Evolutionary conservation across 2,113 vertebrate genomes (phyloP).

Genomic region (Psilopsiagon aymara): DNA sequence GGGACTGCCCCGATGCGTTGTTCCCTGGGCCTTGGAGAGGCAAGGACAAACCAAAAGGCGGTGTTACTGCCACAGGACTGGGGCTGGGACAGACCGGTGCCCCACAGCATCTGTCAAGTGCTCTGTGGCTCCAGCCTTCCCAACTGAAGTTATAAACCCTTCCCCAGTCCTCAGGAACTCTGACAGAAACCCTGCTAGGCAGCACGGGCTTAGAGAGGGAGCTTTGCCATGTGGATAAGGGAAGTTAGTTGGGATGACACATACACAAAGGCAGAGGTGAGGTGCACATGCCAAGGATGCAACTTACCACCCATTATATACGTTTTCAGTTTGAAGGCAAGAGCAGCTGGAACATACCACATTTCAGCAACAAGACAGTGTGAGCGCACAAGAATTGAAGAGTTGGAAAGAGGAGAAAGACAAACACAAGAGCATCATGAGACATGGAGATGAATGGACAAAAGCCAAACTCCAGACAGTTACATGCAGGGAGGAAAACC

Average conservation of each 20-base stretch:
- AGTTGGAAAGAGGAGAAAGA: slow-evolving; percentile 51
- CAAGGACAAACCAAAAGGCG: not conserved
- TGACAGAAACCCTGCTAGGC: not conserved
- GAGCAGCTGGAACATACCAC: slow-evolving; percentile 65
- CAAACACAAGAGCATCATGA: slow-evolving; percentile 58
- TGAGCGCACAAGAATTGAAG: slow-evolving; percentile 7
- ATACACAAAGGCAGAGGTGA: slow-evolving; percentile 6
- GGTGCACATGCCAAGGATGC: slow-evolving; percentile 28
- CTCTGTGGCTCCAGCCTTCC: not conserved
- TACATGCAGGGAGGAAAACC: not conserved
- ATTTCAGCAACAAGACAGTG: slow-evolving; percentile 64
- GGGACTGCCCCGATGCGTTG: slow-evolving; percentile 84
- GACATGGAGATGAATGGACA: slow-evolving; percentile 1
- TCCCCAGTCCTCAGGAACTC: not conserved
- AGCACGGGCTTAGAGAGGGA: not conserved
- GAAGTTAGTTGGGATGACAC: slow-evolving; percentile 12
- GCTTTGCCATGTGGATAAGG: not conserved
- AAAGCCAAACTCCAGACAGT: not conserved
- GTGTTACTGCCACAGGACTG: not conserved
- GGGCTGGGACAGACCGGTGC: not conserved
- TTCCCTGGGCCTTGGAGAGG: slow-evolving; percentile 77
- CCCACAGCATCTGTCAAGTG: not conserved
- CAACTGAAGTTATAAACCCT: not conserved
- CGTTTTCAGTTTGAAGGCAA: slow-evolving; percentile 81
- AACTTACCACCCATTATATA: slow-evolving; percentile 80